These are phyloP conservation scores for Cyrtorhinus lividipennis DNA, from an alignment of 1,140 invertebrate species.

Conservation along the genomic window DNA sequence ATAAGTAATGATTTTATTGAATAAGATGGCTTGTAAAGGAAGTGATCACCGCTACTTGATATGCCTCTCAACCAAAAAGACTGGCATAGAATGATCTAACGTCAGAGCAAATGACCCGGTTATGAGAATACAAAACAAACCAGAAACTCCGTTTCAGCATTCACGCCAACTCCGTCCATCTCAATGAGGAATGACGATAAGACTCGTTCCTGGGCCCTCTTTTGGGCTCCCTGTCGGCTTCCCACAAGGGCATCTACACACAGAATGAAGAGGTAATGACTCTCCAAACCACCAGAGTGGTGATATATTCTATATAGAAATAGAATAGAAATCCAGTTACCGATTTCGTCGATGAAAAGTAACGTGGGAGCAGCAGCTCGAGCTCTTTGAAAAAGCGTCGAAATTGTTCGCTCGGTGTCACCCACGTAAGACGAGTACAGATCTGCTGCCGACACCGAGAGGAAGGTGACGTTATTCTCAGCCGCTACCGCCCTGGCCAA, in stretches of 20 bases:
- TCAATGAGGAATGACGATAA: conserved; percentile 49
- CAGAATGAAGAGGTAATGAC: conserved; percentile 23
- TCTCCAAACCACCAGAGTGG: too few relatives aligned
- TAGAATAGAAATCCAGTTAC: conserved; percentile 25
- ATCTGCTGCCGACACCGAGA: conserved; percentile 46
- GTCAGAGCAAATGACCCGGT: too few relatives aligned
- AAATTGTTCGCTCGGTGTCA: conserved; percentile 43
- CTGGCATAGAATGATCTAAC: too few relatives aligned
- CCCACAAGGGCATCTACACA: conserved; percentile 43
- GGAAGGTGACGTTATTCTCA: conserved; percentile 42
- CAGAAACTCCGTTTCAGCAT: not conserved
- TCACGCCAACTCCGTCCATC: conserved; percentile 48
- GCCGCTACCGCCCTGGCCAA: conserved; percentile 49
- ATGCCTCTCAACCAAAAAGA: too few relatives aligned
- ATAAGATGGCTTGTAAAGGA: too few relatives aligned
- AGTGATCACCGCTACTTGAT: too few relatives aligned
- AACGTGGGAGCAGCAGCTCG: conserved; percentile 48
- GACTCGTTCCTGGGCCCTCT: conserved; percentile 43
- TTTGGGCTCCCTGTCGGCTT: conserved; percentile 32
- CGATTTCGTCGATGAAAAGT: conserved; percentile 63
- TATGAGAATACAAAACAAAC: too few relatives aligned
- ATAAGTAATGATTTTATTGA: not conserved
- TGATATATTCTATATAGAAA: not conserved
- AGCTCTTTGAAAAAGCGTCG: conserved; percentile 48
- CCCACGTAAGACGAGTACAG: conserved; percentile 52